phyloP scores from a whole-genome alignment of 2,113 vertebrate genomes.

The Ceyx melanurus region DNA sequence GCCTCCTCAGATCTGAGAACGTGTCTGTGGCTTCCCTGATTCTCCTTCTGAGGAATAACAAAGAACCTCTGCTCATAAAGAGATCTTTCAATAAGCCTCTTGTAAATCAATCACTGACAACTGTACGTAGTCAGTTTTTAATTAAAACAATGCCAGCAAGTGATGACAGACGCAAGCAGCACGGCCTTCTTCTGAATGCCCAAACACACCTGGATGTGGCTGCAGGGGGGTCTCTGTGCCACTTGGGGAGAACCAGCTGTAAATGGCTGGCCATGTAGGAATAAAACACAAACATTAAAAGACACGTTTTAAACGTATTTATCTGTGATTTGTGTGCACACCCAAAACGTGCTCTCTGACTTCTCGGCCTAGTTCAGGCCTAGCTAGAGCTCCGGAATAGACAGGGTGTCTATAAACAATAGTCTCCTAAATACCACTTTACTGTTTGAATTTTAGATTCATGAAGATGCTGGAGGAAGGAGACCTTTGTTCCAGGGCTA shows the following conservation, averaged over 20 bases:
- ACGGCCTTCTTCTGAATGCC: background rate
- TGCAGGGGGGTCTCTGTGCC: background rate
- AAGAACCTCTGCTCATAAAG: background rate
- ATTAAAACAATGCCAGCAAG: constrained; percentile 8
- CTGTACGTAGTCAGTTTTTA: constrained; percentile 22
- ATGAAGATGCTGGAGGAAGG: background rate
- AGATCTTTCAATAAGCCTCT: constrained; percentile 19
- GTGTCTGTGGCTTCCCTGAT: background rate
- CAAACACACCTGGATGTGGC: background rate
- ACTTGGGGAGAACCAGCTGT: background rate
- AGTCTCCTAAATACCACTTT: background rate
- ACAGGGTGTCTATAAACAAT: background rate
- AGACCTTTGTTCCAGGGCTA: background rate
- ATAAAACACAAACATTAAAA: background rate
- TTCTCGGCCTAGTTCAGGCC: background rate
- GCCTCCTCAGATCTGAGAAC: background rate
- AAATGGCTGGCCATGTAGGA: background rate
- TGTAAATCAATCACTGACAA: constrained; percentile 40
- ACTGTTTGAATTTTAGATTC: background rate
- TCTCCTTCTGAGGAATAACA: constrained; percentile 3
- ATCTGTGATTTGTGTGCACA: background rate
- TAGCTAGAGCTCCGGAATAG: background rate
- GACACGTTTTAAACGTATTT: background rate
- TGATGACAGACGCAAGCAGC: background rate
- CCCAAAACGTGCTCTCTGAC: background rate